These are phyloP conservation scores for Drosophila buzzatii DNA, from an alignment of 2,888 invertebrate genomes.

Conservation along the genomic window DNA sequence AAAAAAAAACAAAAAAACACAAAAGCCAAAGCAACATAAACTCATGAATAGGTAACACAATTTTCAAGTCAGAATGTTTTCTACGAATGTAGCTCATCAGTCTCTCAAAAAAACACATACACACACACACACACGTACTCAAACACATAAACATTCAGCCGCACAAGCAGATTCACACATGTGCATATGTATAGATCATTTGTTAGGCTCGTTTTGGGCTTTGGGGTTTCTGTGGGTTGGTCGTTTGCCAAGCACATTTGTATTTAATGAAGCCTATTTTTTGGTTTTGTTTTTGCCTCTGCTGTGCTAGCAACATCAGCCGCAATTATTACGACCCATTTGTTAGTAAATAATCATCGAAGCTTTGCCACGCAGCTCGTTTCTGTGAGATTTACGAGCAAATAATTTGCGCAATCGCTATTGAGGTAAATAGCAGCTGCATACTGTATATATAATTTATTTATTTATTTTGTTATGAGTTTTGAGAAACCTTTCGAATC, in stretches of 20 bases:
- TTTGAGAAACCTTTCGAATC: background rate
- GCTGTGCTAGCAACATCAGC: constrained; percentile 55
- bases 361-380: constrained; percentile 8
- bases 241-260: constrained; percentile 64
- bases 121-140: background rate
- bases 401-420: constrained; percentile 25
- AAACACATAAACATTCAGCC: no score
- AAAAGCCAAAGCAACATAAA: constrained; percentile 14
- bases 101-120: constrained; percentile 25
- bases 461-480: no score
- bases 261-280: constrained; percentile 78
- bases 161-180: background rate
- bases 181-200: constrained; percentile 49
- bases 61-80: constrained; percentile 47
- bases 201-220: constrained; percentile 40
- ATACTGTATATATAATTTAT: background rate
- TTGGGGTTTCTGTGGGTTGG: constrained; percentile 41
- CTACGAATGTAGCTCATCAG: constrained; percentile 18
- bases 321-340: constrained; percentile 67
- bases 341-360: constrained; percentile 50
- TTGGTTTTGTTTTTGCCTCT: constrained; percentile 7
- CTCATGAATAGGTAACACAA: constrained; percentile 43
- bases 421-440: constrained; percentile 5
- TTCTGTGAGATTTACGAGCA: constrained; percentile 13
- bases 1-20: no score